Evolutionary conservation across 37 sponge, comb jelly and placozoan species (phyloP), one percentile per base, ranked within the genome.

Genomic region (Corticium candelabrum): DNA sequence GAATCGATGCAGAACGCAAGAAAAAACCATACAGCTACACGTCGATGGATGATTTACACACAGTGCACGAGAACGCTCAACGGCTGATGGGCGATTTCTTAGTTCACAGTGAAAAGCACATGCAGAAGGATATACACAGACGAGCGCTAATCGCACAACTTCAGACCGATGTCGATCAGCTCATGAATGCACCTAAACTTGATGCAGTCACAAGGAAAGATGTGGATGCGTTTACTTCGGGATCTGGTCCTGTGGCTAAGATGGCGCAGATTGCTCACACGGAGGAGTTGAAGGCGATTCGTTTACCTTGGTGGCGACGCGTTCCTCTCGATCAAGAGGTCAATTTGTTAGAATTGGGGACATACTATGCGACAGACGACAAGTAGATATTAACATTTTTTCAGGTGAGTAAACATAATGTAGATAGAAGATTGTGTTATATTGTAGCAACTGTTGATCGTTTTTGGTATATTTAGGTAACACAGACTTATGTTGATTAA

Each of bases 191-290:
- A 29, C 90, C 90, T 21, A 33, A 38, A 4, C 67, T 89, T 27
- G 32, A 40, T 2, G 69, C 78, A 1, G 39, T 79, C 15, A 3
- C 41, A 40, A 34, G 37, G 11, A 50, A 38, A 32, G 56, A 37
- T 3, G 68, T 31, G 21, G 40, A 37, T 2, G 34, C 5, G 29
- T 82, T 80, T 68, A 33, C 69, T n/a, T 77, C 83, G 7, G 74
- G 84, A 2, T 87, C 88, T 0, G 35, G 73, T 1, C 29, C 34
- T 29, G 73, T 89, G 29, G 81, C 81, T 34, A 77, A 34, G n/a
- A 89, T 89, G 90, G 90, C 86, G 34, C 68, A 69, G 78, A 82
- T 34, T 3, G 86, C 86, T 33, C 90, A 89, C 84, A 40, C 31
- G 2, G 86, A 89, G 40, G 86, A 89, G 67, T 34, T 89, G 76